Base-by-base conservation (phyloP, 2,888 invertebrate species). In the Bruchidius siliquastri region DNA sequence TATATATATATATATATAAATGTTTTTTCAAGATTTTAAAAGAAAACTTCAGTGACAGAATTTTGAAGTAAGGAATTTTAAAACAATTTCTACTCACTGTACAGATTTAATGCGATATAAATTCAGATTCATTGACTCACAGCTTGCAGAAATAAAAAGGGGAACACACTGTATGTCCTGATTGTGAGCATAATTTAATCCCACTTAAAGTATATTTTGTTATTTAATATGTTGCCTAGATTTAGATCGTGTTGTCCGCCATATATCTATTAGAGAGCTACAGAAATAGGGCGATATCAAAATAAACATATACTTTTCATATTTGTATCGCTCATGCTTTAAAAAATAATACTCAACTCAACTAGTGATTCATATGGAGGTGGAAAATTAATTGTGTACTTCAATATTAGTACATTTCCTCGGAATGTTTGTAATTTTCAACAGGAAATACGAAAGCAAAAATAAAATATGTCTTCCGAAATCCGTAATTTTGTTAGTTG, bases 121-220 rank as follows among this genome's bases (percentile, higher is more conserved):
- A 8, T 13, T 1, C 49, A 49, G 49, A 49, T 8, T 49, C 49
- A 18, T 18, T 13, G 18, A 49, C 49, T 4, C 49, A 49, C 49
- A 49, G 49, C 49, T 49, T 13, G 49, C 49, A 10, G 68, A 68
- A 21, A 68, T 68, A 68, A 68, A 68, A 68, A 22, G 68, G 68
- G 68, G 22, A 20, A 21, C 22, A 68, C 22, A 18, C 21, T 68
- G 22, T 21, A 21, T 21, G 68, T 22, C 22, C 22, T 68, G 68
- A 68, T 68, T 68, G 22, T 68, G 22, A 68, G 20, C 21, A 2
- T 68, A 68, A 68, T 68, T 68, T 68, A 21, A 8, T 68, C 22
- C 68, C 68, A 68, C 68, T 68, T 68, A 68, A 68, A 22, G 68
- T 68, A 68, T 49, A 49, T 68, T 68, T 68, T 21, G 68, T 68